These are phyloP conservation scores for Zhengitettix transpicula DNA, from an alignment of 2,888 invertebrate genomes.

Conservation along the genomic window DNA sequence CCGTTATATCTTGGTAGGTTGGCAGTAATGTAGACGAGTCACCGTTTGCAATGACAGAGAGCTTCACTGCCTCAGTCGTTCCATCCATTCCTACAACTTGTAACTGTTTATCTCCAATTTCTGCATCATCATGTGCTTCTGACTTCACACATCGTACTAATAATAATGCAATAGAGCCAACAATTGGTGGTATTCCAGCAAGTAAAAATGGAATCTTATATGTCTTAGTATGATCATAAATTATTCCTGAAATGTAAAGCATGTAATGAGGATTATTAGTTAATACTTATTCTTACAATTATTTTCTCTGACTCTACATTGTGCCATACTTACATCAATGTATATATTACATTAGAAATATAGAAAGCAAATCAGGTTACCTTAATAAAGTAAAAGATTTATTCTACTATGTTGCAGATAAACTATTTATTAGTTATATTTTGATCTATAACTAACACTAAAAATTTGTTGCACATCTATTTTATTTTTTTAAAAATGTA, in stretches of 20 bases:
- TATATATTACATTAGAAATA: no score
- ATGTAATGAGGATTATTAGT: no score
- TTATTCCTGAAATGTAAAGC: constrained; percentile 21
- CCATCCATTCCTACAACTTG: not conserved
- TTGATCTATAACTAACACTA: no score
- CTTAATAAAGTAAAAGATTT: no score
- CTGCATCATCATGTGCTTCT: constrained; percentile 15
- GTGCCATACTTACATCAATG: no score
- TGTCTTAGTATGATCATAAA: constrained; percentile 31
- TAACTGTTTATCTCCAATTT: not conserved
- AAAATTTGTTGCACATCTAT: no score
- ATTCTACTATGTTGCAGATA: no score
- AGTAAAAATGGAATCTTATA: constrained; percentile 65
- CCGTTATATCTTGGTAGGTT: constrained; percentile 1
- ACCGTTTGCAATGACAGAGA: constrained; percentile 4
- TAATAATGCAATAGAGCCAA: constrained; percentile 59
- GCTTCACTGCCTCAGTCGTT: constrained; percentile 1
- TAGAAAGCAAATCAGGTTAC: no score
- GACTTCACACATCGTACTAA: constrained; percentile 39
- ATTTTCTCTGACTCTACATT: no score
- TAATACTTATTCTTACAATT: no score
- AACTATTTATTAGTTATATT: no score
- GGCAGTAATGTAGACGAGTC: constrained; percentile 1
- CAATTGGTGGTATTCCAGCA: constrained; percentile 69
- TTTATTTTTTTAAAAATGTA: no score